Evolutionary conservation across 2,797 vertebrate species (phyloP).

Genomic region (Squalus acanthias): DNA sequence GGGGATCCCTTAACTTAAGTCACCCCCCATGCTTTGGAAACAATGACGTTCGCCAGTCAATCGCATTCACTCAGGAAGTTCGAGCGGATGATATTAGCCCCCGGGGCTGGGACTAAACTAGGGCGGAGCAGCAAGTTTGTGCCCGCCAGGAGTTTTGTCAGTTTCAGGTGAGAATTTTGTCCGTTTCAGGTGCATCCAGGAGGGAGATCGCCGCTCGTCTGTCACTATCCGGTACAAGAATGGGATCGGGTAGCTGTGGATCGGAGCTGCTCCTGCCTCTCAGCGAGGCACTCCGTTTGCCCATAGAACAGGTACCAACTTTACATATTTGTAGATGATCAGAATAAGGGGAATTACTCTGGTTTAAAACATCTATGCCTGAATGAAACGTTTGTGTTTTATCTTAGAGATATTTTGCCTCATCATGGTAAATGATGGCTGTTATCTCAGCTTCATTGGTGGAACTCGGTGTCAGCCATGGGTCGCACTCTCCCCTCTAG

Average conservation of each 20-base stretch:
- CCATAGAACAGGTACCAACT: slow-evolving; percentile 21
- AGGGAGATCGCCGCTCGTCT: too few relatives aligned
- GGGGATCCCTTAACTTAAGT: not conserved
- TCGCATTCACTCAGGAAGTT: not conserved
- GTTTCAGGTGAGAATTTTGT: not conserved
- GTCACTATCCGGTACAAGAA: not conserved
- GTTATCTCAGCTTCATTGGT: too few relatives aligned
- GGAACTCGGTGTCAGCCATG: too few relatives aligned
- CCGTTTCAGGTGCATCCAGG: not conserved
- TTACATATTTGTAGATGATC: not conserved
- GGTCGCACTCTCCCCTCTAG: not conserved
- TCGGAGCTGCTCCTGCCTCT: not conserved
- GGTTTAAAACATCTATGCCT: not conserved
- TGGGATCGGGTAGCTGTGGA: not conserved
- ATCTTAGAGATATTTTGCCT: not conserved
- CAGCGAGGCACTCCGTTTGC: not conserved
- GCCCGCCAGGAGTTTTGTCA: not conserved
- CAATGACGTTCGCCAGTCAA: not conserved
- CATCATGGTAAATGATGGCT: not conserved
- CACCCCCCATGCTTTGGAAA: not conserved
- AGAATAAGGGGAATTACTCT: not conserved
- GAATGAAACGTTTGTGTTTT: not conserved
- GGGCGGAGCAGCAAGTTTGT: not conserved
- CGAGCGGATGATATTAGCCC: not conserved
- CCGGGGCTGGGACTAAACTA: not conserved